A percentile compares a stretch with the other conserved stretches of the same genome.
These are phyloP conservation scores for Galago senegalensis DNA, from an alignment of 2,797 vertebrate species.

Conservation along the genomic window DNA sequence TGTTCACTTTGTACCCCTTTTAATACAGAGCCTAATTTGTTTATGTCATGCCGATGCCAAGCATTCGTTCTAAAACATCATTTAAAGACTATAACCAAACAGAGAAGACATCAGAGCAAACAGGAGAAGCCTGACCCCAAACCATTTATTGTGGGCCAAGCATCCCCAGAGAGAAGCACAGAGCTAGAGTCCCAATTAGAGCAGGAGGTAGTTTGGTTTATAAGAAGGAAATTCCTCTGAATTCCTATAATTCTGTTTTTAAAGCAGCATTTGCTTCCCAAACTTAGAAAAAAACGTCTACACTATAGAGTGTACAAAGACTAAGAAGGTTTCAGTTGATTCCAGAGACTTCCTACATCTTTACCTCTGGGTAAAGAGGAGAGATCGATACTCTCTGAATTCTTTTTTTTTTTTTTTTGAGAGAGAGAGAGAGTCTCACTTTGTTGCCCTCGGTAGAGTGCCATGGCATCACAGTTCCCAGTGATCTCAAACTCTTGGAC, in stretches of 20 bases:
- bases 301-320: not conserved
- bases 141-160: not conserved
- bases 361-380: not conserved
- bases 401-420: not conserved
- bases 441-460: no score
- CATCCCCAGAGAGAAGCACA: not conserved
- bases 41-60: not conserved
- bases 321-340: no score
- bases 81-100: constrained; percentile 28
- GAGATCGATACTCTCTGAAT: not conserved
- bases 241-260: not conserved
- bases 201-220: not conserved
- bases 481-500: no score
- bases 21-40: not conserved
- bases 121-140: constrained; percentile 8
- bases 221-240: not conserved
- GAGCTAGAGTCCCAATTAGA: not conserved
- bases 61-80: not conserved
- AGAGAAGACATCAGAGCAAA: constrained; percentile 38
- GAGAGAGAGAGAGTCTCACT: no score
- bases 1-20: not conserved
- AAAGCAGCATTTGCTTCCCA: constrained; percentile 25
- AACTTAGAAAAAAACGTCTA: constrained; percentile 1
- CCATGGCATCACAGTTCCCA: no score
- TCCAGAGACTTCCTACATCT: no score